A percentile compares a stretch with the other conserved stretches of the same genome.
Conservation (phyloP, 2,113 vertebrate species). For the Ptilonorhynchus violaceus region DNA sequence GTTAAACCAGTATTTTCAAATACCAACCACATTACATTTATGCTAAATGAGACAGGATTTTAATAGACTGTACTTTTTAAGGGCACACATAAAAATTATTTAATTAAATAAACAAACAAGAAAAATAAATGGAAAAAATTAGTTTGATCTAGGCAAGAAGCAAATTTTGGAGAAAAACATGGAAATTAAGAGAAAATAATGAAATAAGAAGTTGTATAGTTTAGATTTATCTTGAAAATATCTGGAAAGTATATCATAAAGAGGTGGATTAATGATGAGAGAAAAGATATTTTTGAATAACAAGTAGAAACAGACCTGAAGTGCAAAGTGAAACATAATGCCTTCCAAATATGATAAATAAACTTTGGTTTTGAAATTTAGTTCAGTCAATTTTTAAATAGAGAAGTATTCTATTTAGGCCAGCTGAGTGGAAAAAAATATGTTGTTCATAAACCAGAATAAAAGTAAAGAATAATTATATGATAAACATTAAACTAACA, state of each 20-base stretch:
- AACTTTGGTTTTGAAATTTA: background rate
- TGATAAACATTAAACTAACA: background rate
- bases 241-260: background rate
- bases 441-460: background rate
- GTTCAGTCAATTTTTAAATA: background rate
- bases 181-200: background rate
- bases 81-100: background rate
- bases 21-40: background rate
- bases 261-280: background rate
- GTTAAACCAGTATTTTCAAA: background rate
- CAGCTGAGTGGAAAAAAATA: background rate
- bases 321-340: background rate
- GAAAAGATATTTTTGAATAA: background rate
- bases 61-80: background rate
- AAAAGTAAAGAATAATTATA: background rate
- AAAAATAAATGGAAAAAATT: background rate
- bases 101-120: background rate
- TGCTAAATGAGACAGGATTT: background rate
- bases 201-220: background rate
- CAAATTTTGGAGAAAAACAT: background rate
- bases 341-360: background rate
- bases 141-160: background rate
- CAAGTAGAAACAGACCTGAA: background rate
- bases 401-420: background rate
- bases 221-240: background rate